These are phyloP conservation scores for Poecilia gillii DNA, from an alignment of 2,797 vertebrate genomes.

Conservation along the genomic window DNA sequence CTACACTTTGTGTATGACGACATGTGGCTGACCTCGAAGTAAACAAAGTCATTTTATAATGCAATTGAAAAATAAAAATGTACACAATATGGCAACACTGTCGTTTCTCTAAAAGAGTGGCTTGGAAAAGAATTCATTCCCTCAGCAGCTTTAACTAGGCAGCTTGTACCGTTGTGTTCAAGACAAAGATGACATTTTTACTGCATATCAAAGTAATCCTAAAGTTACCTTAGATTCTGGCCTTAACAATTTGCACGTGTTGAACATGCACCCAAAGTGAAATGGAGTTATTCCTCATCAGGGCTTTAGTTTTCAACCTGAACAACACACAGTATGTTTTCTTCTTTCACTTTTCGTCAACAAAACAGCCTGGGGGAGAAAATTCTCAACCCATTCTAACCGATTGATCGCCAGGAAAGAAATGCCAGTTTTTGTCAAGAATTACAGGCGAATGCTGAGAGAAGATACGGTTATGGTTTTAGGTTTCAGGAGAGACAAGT, in stretches of 20 bases:
- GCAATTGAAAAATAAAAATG: not conserved
- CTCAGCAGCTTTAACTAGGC: not conserved
- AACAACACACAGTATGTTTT: not conserved
- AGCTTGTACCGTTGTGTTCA: not conserved
- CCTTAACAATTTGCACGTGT: not conserved
- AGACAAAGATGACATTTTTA: not conserved
- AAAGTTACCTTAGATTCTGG: not conserved
- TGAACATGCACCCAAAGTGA: not conserved
- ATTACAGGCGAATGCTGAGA: not conserved
- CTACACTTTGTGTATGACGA: conserved; percentile 11
- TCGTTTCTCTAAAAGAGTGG: not conserved
- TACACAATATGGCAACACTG: not conserved
- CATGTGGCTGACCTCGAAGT: not conserved
- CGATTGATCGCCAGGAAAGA: not conserved
- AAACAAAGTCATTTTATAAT: not conserved
- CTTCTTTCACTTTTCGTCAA: not conserved
- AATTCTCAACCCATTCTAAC: not conserved
- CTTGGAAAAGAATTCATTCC: not conserved
- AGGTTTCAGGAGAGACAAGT: not conserved
- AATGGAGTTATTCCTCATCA: not conserved
- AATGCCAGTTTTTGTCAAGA: not conserved
- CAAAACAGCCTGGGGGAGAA: not conserved
- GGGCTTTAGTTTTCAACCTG: not conserved
- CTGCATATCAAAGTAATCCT: not conserved
- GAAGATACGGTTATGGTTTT: not conserved